phyloP scores from a whole-genome alignment of 1,140 invertebrate genomes.

The Himalopsyche phryganea region DNA sequence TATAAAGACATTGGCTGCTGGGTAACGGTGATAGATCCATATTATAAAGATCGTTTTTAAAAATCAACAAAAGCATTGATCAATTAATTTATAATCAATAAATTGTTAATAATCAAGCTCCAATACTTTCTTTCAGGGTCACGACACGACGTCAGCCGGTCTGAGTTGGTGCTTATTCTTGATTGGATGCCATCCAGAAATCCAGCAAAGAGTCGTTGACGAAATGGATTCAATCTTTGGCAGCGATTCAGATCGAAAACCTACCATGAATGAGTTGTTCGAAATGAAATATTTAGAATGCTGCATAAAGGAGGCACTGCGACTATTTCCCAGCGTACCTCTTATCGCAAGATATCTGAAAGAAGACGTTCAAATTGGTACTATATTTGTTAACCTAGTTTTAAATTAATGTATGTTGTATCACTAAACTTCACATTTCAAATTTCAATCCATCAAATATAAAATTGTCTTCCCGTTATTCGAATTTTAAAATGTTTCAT shows the following conservation, averaged over 20 bases:
- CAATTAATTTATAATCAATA: too few species aligned
- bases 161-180: conserved; percentile 62
- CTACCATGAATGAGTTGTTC: conserved; percentile 58
- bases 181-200: conserved; percentile 60
- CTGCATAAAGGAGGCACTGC: conserved; percentile 62
- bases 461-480: too few species aligned
- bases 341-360: conserved; percentile 58
- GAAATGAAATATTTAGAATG: conserved; percentile 67
- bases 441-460: too few species aligned
- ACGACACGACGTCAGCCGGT: conserved; percentile 70
- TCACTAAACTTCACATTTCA: too few species aligned
- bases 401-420: too few species aligned
- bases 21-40: too few species aligned
- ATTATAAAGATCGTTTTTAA: too few species aligned
- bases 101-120: too few species aligned
- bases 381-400: too few species aligned
- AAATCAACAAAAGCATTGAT: too few species aligned
- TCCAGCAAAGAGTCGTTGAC: conserved; percentile 58
- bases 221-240: conserved; percentile 64
- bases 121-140: conserved; percentile 55
- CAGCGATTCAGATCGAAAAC: conserved; percentile 47
- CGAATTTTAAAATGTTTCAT: too few species aligned
- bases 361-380: conserved; percentile 58
- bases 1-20: too few species aligned
- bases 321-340: conserved; percentile 67